Evolutionary conservation across 2,113 vertebrate species (phyloP).

Genomic region (Chionodraco myersi): DNA sequence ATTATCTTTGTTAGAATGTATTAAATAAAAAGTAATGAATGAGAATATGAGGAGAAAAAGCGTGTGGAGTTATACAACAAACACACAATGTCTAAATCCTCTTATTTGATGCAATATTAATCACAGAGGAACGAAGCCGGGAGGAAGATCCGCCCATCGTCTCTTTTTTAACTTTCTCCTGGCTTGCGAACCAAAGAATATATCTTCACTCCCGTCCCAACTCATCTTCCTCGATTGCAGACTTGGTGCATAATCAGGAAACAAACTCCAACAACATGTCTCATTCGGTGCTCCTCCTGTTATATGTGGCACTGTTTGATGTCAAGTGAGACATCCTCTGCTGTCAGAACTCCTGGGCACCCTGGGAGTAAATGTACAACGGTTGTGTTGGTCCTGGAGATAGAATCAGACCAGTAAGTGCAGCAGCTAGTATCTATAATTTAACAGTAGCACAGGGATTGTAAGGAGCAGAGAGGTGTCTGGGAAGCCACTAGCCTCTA

Average conservation of each 20-base stretch:
- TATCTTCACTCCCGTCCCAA: too few species aligned
- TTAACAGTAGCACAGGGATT: conserved; percentile 38
- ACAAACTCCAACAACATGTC: not conserved
- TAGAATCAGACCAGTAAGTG: conserved; percentile 13
- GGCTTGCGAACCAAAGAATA: too few species aligned
- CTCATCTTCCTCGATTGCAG: too few species aligned
- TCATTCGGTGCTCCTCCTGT: not conserved
- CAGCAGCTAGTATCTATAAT: conserved; percentile 43
- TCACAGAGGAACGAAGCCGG: too few species aligned
- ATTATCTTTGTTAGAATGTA: too few species aligned
- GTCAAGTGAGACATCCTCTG: not conserved
- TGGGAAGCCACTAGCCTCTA: conserved; percentile 18
- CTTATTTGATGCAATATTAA: too few species aligned
- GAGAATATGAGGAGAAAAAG: too few species aligned
- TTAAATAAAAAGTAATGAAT: too few species aligned
- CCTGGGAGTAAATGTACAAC: not conserved
- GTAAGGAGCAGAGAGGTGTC: conserved; percentile 27
- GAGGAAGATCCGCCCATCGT: too few species aligned
- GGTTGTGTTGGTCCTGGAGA: conserved; percentile 15
- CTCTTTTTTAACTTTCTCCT: too few species aligned
- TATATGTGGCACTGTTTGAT: not conserved
- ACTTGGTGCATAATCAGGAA: not conserved
- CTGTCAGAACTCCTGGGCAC: conserved; percentile 4
- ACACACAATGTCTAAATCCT: too few species aligned
- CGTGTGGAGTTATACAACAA: too few species aligned